Base-by-base conservation (phyloP, 2,888 invertebrate genomes). In the Temnothorax unifasciatus region DNA sequence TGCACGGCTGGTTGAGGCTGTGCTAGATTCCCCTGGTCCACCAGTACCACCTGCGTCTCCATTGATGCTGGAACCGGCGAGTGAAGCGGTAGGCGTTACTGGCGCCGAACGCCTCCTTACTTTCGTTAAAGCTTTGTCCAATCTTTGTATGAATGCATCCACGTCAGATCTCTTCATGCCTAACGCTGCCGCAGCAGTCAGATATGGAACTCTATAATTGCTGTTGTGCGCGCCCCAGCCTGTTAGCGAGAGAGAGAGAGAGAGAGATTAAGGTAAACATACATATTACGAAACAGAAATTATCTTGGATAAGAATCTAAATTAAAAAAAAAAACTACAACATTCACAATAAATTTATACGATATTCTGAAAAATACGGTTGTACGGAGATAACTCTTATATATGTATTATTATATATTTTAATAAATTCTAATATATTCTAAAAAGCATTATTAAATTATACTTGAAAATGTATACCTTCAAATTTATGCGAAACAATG, bases 151-250 rank as follows among this genome's bases (percentile, higher is more conserved):
- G 93, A 97, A 97, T 34, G 95, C 93, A 92, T 97, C 97, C n/a
- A 97, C 96, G 91, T 98, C 97, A 3, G 94, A 92, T 88, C 95
- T 95, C 66, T 96, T 96, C 94, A 97, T 96, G 4, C 97, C 97
- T 54, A 98, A 94, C 8, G 96, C 96, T 3, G 97, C 97, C 21
- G 97, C 97, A 73, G 97, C 97, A 4, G 97, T 98, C 87, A 98
- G 95, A 93, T 98, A 98, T 2, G 97, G 96, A 85, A 95, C 94
- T 15, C 96, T 95, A 90, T 96, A 96, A 88, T 95, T 94, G 90
- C 96, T 95, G 88, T 95, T 95, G 93, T 97, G 97, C 13, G 97
- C 96, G 69, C 97, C 97, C 96, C 97, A 98, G 81, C 97, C 97
- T 97, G 90, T 69, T 18, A 44, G 3, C 3, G 25, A n/a, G n/a